A percentile compares a stretch with the other conserved stretches of the same genome.
Evolutionary conservation across 1,140 invertebrate species (phyloP).

Genomic region (Leptopilina clavipes): DNA sequence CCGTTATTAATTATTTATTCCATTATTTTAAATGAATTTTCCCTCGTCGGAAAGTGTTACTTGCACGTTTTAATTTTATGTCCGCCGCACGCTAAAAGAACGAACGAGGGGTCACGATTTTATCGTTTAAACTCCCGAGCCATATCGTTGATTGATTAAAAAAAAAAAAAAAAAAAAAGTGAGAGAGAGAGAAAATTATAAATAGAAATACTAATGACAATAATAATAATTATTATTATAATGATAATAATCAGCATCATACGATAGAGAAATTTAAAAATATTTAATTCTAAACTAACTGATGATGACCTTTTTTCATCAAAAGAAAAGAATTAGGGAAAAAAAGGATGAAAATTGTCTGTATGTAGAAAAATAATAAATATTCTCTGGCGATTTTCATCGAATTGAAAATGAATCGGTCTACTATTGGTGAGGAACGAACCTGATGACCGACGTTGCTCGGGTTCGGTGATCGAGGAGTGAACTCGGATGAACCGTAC

Average conservation of each 20-base stretch:
- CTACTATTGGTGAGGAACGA: constrained; percentile 27
- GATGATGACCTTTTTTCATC: no score
- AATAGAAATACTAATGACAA: not conserved
- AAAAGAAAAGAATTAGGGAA: no score
- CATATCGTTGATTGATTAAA: not conserved
- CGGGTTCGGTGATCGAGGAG: constrained; percentile 49
- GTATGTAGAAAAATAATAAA: no score
- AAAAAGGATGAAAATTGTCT: no score
- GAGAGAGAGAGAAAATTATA: no score
- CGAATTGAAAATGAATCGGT: constrained; percentile 9
- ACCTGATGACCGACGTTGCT: constrained; percentile 36
- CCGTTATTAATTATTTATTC: constrained; percentile 10
- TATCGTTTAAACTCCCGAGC: not conserved
- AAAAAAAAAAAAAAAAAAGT: not conserved
- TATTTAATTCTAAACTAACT: no score
- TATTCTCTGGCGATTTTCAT: not conserved
- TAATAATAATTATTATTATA: no score
- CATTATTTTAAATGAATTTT: constrained; percentile 17
- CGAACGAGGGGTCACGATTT: not conserved
- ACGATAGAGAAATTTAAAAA: no score
- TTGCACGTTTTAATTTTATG: not conserved
- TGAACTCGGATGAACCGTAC: constrained; percentile 49
- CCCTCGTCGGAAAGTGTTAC: not conserved
- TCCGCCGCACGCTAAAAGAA: not conserved
- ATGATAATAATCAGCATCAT: no score